Evolutionary conservation across 2,113 vertebrate genomes (phyloP).

Genomic region (Saguinus imperator): DNA sequence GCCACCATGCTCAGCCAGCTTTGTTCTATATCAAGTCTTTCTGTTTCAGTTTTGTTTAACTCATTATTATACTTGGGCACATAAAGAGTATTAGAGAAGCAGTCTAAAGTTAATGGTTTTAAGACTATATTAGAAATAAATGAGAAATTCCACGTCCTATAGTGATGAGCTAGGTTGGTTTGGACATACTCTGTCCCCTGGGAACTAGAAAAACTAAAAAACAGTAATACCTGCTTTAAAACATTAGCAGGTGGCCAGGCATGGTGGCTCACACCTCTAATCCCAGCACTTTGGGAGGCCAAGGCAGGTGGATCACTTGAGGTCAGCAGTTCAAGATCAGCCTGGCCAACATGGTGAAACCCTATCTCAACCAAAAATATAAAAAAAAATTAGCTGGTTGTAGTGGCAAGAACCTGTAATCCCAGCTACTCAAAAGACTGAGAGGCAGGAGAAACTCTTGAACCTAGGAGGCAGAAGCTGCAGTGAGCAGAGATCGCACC

Average conservation of each 20-base stretch:
- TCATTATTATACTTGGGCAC: not conserved
- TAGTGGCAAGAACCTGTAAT: no score
- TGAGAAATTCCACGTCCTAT: not conserved
- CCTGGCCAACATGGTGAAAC: no score
- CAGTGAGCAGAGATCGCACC: no score
- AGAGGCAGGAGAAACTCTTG: no score
- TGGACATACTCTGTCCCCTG: not conserved
- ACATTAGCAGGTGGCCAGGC: not conserved
- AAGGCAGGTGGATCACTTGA: no score
- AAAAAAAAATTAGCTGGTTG: no score
- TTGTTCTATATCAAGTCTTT: not conserved
- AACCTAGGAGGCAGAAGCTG: no score
- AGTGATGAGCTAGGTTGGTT: not conserved
- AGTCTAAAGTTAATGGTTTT: not conserved
- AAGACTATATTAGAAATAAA: not conserved
- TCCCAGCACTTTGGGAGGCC: no score
- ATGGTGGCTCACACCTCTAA: no score
- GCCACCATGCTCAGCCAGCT: not conserved
- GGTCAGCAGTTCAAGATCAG: no score
- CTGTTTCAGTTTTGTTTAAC: not conserved
- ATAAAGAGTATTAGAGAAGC: not conserved
- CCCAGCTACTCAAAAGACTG: no score
- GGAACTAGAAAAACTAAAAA: conserved; percentile 1
- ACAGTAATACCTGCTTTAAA: not conserved
- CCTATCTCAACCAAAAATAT: no score